Percentiles rank a stretch among this genome's conserved stretches.
Evolutionary conservation across 30 jellyfish, hydroid and myxozoan genomes (phyloP).

Genomic region (Sanderia malayensis): DNA sequence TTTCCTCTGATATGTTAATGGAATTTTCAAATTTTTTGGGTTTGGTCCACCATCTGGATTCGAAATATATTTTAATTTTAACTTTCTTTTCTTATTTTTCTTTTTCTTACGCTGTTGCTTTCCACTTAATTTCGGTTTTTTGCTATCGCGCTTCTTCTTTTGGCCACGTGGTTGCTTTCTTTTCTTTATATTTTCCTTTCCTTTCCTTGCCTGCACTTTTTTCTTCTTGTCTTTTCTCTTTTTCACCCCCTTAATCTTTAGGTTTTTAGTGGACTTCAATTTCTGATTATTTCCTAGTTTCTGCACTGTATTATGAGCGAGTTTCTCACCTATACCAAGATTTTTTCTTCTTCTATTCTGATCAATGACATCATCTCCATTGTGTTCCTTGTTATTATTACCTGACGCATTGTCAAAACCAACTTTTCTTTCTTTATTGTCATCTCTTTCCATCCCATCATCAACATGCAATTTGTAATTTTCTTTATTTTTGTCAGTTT

Average conservation of each 20-base stretch:
- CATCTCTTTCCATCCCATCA: not conserved
- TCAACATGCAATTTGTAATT: not conserved
- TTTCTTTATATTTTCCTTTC: not conserved
- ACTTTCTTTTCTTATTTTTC: not conserved
- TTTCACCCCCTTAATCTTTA: not conserved
- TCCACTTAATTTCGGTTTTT: not conserved
- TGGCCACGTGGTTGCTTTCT: not conserved
- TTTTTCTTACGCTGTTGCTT: not conserved
- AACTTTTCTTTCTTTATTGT: not conserved
- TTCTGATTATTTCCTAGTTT: not conserved
- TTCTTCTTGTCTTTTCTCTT: slow-evolving; percentile 3
- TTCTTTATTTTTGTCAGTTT: not conserved
- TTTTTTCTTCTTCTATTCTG: not conserved
- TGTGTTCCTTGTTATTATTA: not conserved
- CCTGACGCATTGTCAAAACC: not conserved
- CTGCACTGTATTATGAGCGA: no score
- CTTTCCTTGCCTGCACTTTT: not conserved
- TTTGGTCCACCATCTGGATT: slow-evolving; percentile 59
- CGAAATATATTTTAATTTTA: slow-evolving; percentile 2
- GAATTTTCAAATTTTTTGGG: slow-evolving; percentile 38
- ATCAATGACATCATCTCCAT: not conserved
- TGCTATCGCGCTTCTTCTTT: not conserved
- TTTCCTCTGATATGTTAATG: slow-evolving; percentile 39
- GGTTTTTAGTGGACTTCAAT: not conserved
- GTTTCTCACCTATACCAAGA: not conserved